A percentile compares a stretch with the other conserved stretches of the same genome.
phyloP scores from a whole-genome alignment of 2,797 vertebrate species.

The Micrastur ruficollis region DNA sequence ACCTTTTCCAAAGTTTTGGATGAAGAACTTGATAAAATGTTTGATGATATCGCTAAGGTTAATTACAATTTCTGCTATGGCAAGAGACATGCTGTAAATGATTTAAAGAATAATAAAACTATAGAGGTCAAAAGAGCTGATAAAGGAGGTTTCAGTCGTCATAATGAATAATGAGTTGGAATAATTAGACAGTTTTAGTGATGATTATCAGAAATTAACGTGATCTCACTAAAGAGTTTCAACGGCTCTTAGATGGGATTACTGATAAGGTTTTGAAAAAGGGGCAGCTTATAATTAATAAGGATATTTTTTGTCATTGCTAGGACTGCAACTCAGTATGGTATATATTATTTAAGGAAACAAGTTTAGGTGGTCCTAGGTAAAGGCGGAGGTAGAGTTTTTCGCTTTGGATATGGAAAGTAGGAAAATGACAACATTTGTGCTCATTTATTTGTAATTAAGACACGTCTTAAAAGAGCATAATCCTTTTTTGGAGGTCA shows the following conservation, averaged over 20 bases:
- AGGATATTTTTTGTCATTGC: background rate
- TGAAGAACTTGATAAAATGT: slow-evolving; percentile 10
- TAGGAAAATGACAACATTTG: background rate
- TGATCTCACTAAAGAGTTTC: slow-evolving; percentile 35
- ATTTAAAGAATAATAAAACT: slow-evolving; percentile 61
- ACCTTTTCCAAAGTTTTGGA: slow-evolving; percentile 24
- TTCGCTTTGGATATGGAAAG: background rate
- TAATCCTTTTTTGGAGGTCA: background rate
- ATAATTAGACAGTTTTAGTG: slow-evolving; percentile 47
- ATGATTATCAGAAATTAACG: slow-evolving; percentile 40
- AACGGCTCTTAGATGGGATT: background rate
- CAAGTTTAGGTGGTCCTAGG: background rate
- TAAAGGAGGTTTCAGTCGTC: slow-evolving; percentile 28
- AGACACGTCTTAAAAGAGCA: background rate
- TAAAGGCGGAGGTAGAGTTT: background rate
- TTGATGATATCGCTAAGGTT: slow-evolving; percentile 30
- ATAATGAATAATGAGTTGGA: slow-evolving; percentile 30
- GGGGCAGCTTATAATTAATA: background rate
- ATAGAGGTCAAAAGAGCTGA: slow-evolving; percentile 44
- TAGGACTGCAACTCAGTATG: background rate
- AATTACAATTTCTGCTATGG: slow-evolving; percentile 16
- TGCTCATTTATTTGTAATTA: background rate
- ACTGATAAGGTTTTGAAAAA: background rate
- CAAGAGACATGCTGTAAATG: slow-evolving; percentile 21
- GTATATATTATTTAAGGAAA: background rate